Conservation (phyloP, 2,888 invertebrate genomes). For the Anaspis maculata region DNA sequence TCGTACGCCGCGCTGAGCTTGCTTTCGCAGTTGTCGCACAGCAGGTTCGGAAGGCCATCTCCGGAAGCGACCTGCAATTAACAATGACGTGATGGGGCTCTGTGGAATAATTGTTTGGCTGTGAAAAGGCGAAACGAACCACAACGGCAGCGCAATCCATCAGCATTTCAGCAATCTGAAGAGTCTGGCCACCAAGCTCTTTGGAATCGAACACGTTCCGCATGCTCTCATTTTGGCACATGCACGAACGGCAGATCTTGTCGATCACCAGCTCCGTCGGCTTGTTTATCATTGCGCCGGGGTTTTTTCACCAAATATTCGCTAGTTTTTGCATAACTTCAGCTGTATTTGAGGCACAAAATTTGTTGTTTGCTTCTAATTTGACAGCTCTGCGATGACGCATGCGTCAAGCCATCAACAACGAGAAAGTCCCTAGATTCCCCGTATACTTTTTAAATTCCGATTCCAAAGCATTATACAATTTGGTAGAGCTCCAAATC, state of each 20-base stretch:
- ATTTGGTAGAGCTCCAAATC: no score
- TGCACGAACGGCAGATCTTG: conserved; percentile 41
- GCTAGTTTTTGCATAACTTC: conserved; percentile 7
- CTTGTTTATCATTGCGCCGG: conserved; percentile 26
- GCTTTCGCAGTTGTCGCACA: conserved; percentile 36
- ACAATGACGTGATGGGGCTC: no score
- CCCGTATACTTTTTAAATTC: no score
- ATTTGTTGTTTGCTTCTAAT: conserved; percentile 9
- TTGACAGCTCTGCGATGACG: neutral
- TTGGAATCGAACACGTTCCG: conserved; percentile 35
- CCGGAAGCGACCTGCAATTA: conserved; percentile 30
- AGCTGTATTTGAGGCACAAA: conserved; percentile 10
- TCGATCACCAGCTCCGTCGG: conserved; percentile 31
- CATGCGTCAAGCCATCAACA: neutral
- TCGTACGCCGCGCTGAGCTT: conserved; percentile 37
- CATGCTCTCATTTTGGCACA: conserved; percentile 36
- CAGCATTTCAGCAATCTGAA: conserved; percentile 38
- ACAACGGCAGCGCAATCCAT: conserved; percentile 40
- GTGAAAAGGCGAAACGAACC: conserved; percentile 20
- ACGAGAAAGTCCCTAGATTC: no score
- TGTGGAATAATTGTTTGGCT: conserved; percentile 1
- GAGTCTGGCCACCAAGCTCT: conserved; percentile 28
- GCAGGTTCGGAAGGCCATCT: conserved; percentile 37
- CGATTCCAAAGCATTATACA: no score
- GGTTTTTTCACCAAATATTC: neutral